Conservation (phyloP, 2,888 invertebrate genomes). For the Pristionchus exspectatus region DNA sequence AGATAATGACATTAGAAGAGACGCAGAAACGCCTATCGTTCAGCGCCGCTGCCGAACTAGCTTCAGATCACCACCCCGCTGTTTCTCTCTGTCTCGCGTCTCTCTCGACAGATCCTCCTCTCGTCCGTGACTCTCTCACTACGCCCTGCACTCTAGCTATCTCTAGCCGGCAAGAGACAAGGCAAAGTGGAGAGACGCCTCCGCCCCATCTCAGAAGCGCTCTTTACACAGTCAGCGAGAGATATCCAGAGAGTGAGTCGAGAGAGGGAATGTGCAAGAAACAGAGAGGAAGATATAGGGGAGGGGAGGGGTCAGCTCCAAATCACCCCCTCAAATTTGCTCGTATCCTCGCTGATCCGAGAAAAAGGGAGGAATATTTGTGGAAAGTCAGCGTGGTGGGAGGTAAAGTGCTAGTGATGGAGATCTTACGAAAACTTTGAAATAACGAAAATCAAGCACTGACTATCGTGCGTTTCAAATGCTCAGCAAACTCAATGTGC, state of each 20-base stretch:
- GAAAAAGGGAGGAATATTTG: conserved; percentile 2
- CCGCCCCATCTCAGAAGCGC: neutral
- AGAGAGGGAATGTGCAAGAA: conserved; percentile 19
- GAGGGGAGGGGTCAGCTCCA: conserved; percentile 4
- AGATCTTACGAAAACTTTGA: neutral
- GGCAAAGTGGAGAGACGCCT: neutral
- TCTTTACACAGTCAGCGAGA: conserved; percentile 54
- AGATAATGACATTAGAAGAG: neutral
- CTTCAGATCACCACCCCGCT: neutral
- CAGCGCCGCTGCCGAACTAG: neutral
- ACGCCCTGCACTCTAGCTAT: conserved; percentile 44
- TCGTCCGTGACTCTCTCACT: conserved; percentile 17
- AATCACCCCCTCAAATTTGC: conserved; percentile 17
- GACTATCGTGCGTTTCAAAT: too few relatives aligned
- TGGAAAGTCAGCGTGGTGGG: neutral
- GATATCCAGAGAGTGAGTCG: conserved; percentile 12
- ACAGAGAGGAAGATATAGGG: conserved; percentile 23
- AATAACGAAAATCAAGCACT: too few relatives aligned
- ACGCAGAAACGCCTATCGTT: neutral
- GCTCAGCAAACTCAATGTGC: too few relatives aligned
- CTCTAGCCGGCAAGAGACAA: neutral
- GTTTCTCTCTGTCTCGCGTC: conserved; percentile 53
- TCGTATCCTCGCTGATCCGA: neutral
- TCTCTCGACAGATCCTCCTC: neutral
- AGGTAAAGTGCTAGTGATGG: neutral